Base-by-base conservation (phyloP, 2,888 invertebrate genomes). In the Oxystoma pomonae region DNA sequence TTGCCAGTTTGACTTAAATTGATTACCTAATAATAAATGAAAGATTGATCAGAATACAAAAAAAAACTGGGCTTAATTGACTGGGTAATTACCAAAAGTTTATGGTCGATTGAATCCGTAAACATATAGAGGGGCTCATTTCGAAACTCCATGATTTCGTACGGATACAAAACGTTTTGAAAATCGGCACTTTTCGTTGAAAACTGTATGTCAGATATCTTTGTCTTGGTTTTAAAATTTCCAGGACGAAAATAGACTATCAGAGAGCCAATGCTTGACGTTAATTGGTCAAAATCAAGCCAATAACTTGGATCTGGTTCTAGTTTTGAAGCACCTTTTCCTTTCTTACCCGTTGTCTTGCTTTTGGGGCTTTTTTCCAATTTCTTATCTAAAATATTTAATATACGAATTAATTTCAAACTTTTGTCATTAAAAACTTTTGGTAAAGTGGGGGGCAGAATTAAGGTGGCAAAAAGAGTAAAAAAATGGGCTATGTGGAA, bases 101-200 rank as follows among this genome's bases (percentile, higher is more conserved):
- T 78, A 5, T 65, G 62, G 20, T 74, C 74, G 12, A 76, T 57
- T 5, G 74, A 75, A 60, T 80, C 79, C 21, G 72, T 66, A 63
- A 78, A 76, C 2, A 79, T 50, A 58, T 77, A 77, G 5, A 78
- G 20, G 0, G 78, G 77, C 63, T 76, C 75, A 60, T 78, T 78
- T 50, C 74, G 67, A 5, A 70, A 68, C n/a, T 61, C 55, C 17
- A 64, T 61, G 18, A 73, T 18, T 7, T 50, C 61, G 16, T 67
- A 61, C 0, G 72, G 68, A 69, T 71, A 72, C 16, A 70, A 58
- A 7, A 75, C 62, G 7, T 62, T 55, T 16, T 59, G 19, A 55
- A 65, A 65, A 19, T 56, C 65, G 3, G 52, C 20, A 16, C 18
- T 58, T 21, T 60, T 62, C 20, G 55, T 21, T 3, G 58, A 5